Conservation (phyloP, 2,888 invertebrate species). For the Melinaea menophilus region DNA sequence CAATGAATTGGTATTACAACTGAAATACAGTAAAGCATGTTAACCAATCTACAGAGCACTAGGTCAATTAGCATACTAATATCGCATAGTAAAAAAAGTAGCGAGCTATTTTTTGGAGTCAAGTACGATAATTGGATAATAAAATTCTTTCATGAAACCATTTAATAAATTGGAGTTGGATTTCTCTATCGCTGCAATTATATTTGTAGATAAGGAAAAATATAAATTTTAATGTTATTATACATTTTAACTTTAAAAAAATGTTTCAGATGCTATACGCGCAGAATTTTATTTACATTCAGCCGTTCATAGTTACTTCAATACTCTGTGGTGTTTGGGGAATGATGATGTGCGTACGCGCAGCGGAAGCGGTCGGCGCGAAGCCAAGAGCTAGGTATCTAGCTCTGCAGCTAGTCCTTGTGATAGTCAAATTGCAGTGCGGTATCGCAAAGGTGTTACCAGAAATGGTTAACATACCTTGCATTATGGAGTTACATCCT, state of each 20-base stretch:
- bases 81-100: no score
- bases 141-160: no score
- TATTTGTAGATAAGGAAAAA: no score
- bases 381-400: slow-evolving; percentile 72
- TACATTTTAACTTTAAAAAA: background rate
- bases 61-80: no score
- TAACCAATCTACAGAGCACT: no score
- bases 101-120: no score
- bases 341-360: slow-evolving; percentile 79
- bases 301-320: slow-evolving; percentile 80
- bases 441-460: slow-evolving; percentile 77
- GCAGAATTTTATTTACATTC: slow-evolving; percentile 79
- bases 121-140: no score
- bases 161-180: no score
- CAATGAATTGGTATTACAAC: no score
- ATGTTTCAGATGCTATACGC: slow-evolving; percentile 76
- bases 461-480: slow-evolving; percentile 77
- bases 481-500: slow-evolving; percentile 81
- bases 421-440: slow-evolving; percentile 83
- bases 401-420: slow-evolving; percentile 80
- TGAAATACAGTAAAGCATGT: no score
- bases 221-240: no score
- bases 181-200: no score
- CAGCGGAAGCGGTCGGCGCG: slow-evolving; percentile 59
- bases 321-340: slow-evolving; percentile 84